A percentile compares a stretch with the other conserved stretches of the same genome.
phyloP scores from a whole-genome alignment of 2,888 invertebrate species.

The Tipula helvola region DNA sequence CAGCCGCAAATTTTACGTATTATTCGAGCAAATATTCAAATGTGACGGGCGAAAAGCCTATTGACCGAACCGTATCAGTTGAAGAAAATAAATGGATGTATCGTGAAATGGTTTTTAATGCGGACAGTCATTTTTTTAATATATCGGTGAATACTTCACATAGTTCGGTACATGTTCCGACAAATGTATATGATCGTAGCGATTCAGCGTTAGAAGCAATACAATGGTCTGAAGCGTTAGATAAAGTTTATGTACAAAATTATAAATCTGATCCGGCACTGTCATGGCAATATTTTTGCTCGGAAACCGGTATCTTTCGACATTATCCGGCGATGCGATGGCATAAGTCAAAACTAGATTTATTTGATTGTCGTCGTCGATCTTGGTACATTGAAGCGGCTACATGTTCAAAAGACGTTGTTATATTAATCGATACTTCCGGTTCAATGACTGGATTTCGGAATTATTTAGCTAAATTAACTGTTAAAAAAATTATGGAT shows the following conservation, averaged over 20 bases:
- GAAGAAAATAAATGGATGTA: constrained; percentile 35
- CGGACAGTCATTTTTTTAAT: constrained; percentile 74
- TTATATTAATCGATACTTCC: constrained; percentile 88
- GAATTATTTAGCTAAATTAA: constrained; percentile 67
- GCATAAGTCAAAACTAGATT: constrained; percentile 48
- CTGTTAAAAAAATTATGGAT: constrained; percentile 77
- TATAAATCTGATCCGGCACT: constrained; percentile 79
- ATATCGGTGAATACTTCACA: constrained; percentile 64
- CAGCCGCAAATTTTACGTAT: constrained; percentile 43
- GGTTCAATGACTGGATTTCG: constrained; percentile 91
- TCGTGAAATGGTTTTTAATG: constrained; percentile 45
- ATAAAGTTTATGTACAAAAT: constrained; percentile 73
- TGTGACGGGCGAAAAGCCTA: constrained; percentile 28
- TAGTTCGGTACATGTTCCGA: constrained; percentile 88
- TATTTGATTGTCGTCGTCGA: constrained; percentile 83
- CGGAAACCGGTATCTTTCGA: constrained; percentile 81
- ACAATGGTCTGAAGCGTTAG: constrained; percentile 78
- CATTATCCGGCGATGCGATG: constrained; percentile 79
- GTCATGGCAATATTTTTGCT: constrained; percentile 97
- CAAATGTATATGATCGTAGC: constrained; percentile 82
- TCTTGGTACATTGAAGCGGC: constrained; percentile 98
- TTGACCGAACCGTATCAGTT: constrained; percentile 26
- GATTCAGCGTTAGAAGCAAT: constrained; percentile 59
- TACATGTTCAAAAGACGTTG: constrained; percentile 93
- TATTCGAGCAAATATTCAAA: constrained; percentile 72